Conservation (phyloP, 1,140 invertebrate species). For the Zaprionus ornatus region DNA sequence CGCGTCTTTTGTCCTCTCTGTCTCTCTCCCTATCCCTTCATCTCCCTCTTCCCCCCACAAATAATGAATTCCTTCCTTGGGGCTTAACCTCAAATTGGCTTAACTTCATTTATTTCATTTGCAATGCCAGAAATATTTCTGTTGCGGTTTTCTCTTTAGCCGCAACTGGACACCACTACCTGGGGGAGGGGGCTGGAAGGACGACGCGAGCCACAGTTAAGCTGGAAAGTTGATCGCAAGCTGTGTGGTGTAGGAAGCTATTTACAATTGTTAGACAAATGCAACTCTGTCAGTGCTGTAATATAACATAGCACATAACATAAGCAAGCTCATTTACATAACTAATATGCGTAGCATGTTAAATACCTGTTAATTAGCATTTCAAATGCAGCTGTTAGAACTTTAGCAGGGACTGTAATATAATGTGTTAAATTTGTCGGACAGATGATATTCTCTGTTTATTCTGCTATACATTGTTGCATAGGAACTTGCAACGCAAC, state of each 20-base stretch:
- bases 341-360: neutral
- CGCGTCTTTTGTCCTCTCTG: slow-evolving; percentile 34
- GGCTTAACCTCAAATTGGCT: slow-evolving; percentile 78
- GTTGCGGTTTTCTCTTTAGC: slow-evolving; percentile 47
- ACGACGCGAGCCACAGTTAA: slow-evolving; percentile 38
- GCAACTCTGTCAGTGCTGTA: neutral
- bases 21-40: neutral
- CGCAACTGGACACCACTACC: slow-evolving; percentile 16
- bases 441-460: too few relatives aligned
- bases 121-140: slow-evolving; percentile 54
- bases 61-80: slow-evolving; percentile 79
- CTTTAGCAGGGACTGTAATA: too few relatives aligned
- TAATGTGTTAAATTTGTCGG: too few relatives aligned
- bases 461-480: too few relatives aligned
- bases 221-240: slow-evolving; percentile 27
- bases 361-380: neutral
- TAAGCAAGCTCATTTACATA: neutral
- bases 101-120: slow-evolving; percentile 78
- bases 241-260: neutral
- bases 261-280: neutral
- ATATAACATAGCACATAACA: neutral
- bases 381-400: neutral
- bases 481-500: neutral
- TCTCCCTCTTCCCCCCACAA: slow-evolving; percentile 19
- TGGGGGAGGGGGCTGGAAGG: too few relatives aligned